Evolutionary conservation across 1,140 invertebrate genomes (phyloP), one percentile per base, ranked within the genome.

Genomic region (Archivesica marissinica): DNA sequence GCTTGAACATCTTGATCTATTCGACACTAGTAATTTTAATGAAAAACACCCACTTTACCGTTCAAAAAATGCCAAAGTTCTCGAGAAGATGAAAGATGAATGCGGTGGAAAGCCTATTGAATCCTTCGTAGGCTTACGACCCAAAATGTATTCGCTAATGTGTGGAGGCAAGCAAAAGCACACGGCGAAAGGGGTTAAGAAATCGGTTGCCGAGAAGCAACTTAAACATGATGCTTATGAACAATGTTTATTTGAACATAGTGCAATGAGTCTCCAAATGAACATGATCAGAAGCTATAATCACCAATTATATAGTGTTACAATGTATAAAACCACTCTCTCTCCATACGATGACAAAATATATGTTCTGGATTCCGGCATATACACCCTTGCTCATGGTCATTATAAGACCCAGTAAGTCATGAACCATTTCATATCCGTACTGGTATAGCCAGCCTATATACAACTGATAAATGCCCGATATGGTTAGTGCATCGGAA

Each of bases 41-140:
- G 44, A 41, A 20, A 23, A 35, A 17, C 61, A 87, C 35, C 39
- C 70, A 0, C 17, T 87, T 4, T 81, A 85, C n/a, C 35, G 54
- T 25, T 2, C 1, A 1, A 39, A 50, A 17, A 84, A 86, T 30
- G 52, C 41, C 20, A 86, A 87, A 28, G 78, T 75, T 15, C 13
- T 83, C 0, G 85, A 64, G 11, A 87, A 81, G 61, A 75, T 88
- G 72, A 87, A 87, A 64, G 86, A 87, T 38, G 76, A 86, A 44
- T 38, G 15, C 23, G 38, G 56, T 11, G 78, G 78, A n/a, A 61
- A 33, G 15, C 15, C 30, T 6, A 68, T 87, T 41, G 33, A 76
- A 38, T 47, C 85, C 17, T 87, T 87, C 81, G 68, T 83, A 2
- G 84, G 30, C 93, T 92, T 89, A 20, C 59, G 50, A 52, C 20